A percentile compares a stretch with the other conserved stretches of the same genome.
phyloP scores from a whole-genome alignment of 2,113 vertebrate genomes.

The Columba livia region DNA sequence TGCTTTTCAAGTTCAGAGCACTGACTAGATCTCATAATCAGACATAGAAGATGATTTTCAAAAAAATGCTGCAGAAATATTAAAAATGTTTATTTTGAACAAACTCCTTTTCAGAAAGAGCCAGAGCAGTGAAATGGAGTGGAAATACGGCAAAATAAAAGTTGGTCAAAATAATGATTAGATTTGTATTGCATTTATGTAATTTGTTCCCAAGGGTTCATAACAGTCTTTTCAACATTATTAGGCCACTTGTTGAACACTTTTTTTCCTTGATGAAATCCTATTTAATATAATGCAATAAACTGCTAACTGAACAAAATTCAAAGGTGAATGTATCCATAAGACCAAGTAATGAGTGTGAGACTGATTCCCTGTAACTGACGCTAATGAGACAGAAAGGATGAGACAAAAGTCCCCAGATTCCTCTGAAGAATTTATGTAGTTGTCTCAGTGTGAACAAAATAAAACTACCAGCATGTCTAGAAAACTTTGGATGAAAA shows the following conservation, averaged over 20 bases:
- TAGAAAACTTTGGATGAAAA: background rate
- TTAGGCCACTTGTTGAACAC: background rate
- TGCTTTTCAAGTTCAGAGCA: background rate
- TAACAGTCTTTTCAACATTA: background rate
- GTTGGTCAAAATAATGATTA: background rate
- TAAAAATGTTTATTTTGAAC: no score
- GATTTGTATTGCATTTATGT: rapidly evolving
- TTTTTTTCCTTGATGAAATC: background rate
- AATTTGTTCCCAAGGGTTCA: background rate
- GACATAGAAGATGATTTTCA: background rate
- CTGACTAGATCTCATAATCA: background rate
- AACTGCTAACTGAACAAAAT: background rate
- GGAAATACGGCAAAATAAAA: background rate
- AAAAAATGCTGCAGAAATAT: background rate
- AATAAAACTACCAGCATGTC: background rate
- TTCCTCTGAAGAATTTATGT: background rate
- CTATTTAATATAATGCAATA: background rate
- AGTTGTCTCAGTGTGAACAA: background rate
- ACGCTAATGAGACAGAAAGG: background rate
- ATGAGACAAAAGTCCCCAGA: background rate
- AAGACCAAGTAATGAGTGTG: background rate
- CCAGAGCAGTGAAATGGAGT: no score
- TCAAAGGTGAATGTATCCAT: background rate
- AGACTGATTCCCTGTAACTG: no score
- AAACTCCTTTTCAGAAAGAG: background rate